Base-by-base conservation (phyloP, 1,140 invertebrate genomes). In the Drosophila grimshawi region DNA sequence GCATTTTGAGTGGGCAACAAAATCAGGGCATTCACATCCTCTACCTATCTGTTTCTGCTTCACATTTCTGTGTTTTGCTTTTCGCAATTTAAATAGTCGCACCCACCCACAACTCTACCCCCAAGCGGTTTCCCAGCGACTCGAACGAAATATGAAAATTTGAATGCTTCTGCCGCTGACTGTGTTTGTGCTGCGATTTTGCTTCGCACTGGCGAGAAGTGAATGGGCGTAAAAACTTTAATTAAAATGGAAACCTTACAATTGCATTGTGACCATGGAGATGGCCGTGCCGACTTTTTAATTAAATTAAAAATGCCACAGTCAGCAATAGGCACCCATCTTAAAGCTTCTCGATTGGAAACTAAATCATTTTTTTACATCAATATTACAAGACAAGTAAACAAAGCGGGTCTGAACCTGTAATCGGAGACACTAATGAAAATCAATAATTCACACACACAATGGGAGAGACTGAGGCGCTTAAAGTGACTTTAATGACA, bases 191-290 rank as follows among this genome's bases (percentile, higher is more conserved):
- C 70, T 76, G 76, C 71, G 82, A 73, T 88, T 86, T 73, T 69
- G 72, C 55, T 37, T 65, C 67, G 61, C 60, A 61, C 60, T 71
- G 60, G 45, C 59, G 70, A 76, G 71, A 74, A 88, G 59, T 69
- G 62, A 86, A 88, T 88, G 70, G 73, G 73, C 80, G 80, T 78
- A 83, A 78, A 89, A 88, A 88, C 83, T 88, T 83, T 88, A 88
- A 88, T 88, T 89, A 88, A 86, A 88, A 88, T 83, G 85, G 85
- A 88, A 88, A 72, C 83, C 83, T 69, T 88, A 88, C 83, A 88
- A 89, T 89, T 88, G 77, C 83, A 89, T 80, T 89, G 83, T 89
- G 77, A 74, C 73, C 74, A 61, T 67, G 71, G 51, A 51, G 37
- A 7, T 55, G 51, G 27, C 29, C 48, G 67, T 65, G 66, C 61